Conservation (phyloP, 2,113 vertebrate genomes). For the Tragelaphus imberbis region DNA sequence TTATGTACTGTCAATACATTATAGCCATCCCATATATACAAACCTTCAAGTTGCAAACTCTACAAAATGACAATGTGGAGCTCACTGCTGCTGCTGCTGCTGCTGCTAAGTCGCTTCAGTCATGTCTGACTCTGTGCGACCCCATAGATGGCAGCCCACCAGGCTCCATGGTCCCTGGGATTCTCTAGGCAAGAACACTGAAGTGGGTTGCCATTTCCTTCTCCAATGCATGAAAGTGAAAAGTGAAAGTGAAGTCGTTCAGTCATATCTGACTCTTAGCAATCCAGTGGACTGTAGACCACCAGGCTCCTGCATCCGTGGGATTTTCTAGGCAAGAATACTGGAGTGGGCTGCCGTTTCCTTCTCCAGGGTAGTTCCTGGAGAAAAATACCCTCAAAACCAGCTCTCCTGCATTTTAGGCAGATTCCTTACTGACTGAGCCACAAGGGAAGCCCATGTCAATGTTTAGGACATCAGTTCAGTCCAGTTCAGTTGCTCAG, state of each 20-base stretch:
- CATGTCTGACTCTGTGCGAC: rapidly evolving
- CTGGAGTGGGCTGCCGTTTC: neutral
- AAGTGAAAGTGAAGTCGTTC: no score
- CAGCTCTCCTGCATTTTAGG: neutral
- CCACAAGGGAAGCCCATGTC: neutral
- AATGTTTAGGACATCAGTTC: neutral
- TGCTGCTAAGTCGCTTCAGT: no score
- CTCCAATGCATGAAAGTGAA: no score
- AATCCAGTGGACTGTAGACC: neutral
- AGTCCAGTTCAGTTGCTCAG: no score
- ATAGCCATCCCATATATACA: neutral
- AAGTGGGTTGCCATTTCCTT: no score
- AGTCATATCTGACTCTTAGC: no score
- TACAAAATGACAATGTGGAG: neutral
- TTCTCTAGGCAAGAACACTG: no score
- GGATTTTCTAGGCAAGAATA: neutral
- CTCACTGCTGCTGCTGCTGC: no score
- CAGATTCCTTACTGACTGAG: neutral
- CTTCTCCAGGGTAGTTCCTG: neutral
- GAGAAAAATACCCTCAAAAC: neutral
- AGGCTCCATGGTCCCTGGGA: rapidly evolving
- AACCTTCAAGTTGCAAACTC: neutral
- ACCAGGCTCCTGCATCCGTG: rapidly evolving
- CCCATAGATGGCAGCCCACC: no score
- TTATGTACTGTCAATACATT: neutral